Conservation (phyloP, 2,797 vertebrate genomes). For the Pipistrellus pipistrellus region DNA sequence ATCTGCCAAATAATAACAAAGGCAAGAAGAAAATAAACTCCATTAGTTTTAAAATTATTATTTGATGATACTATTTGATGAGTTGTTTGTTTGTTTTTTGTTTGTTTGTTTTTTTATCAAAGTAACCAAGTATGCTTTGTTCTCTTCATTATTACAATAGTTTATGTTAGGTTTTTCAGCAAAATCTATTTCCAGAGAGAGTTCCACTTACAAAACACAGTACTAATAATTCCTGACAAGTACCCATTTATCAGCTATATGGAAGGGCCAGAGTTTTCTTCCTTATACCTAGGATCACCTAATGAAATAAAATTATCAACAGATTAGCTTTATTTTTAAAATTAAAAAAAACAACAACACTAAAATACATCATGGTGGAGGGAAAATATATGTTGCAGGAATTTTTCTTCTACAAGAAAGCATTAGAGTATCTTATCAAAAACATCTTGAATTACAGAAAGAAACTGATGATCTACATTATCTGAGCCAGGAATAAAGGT, state of each 20-base stretch:
- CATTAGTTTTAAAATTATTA: neutral
- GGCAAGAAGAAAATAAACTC: neutral
- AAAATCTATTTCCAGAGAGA: neutral
- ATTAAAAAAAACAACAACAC: neutral
- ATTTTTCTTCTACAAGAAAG: neutral
- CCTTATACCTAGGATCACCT: neutral
- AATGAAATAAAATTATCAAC: neutral
- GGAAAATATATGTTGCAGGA: neutral
- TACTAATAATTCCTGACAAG: neutral
- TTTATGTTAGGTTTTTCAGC: neutral
- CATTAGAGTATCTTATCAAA: neutral
- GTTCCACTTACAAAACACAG: neutral
- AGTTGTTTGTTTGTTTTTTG: neutral
- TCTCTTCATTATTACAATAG: neutral
- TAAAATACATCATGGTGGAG: neutral
- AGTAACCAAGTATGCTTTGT: neutral
- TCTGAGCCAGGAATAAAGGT: neutral
- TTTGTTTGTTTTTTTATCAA: neutral
- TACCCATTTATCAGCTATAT: neutral
- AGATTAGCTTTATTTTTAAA: neutral
- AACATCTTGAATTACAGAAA: neutral
- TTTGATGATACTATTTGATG: neutral
- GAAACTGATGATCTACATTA: neutral
- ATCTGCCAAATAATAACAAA: neutral
- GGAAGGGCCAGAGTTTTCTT: neutral